phyloP scores from a whole-genome alignment of 1,140 invertebrate genomes.

The Trachelipus rathkii region DNA sequence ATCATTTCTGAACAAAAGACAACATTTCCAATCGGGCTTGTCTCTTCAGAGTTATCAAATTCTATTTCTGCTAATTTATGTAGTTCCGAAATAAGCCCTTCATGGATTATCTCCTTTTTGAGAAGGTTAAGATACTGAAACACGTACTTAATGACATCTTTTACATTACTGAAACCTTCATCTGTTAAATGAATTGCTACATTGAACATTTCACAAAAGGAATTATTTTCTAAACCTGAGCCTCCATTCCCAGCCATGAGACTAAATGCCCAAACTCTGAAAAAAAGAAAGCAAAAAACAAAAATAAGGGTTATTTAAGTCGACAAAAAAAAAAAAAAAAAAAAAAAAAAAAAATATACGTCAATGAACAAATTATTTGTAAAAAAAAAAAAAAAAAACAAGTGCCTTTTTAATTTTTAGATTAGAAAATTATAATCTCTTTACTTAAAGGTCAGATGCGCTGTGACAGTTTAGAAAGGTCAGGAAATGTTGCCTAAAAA shows the following conservation, averaged over 20 bases:
- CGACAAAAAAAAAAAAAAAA: too few relatives aligned
- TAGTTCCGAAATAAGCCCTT: conserved; percentile 70
- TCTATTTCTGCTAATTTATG: conserved; percentile 63
- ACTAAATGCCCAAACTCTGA: conserved; percentile 74
- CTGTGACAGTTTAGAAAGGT: too few relatives aligned
- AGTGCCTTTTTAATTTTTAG: too few relatives aligned
- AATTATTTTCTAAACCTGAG: conserved; percentile 75
- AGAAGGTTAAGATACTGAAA: conserved; percentile 65
- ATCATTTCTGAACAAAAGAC: conserved; percentile 65
- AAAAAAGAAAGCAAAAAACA: too few relatives aligned
- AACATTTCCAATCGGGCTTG: conserved; percentile 48
- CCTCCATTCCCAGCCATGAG: conserved; percentile 69
- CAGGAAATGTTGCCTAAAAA: too few relatives aligned
- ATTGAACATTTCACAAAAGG: conserved; percentile 76
- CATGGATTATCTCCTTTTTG: conserved; percentile 58
- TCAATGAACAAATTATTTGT: too few relatives aligned
- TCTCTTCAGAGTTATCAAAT: conserved; percentile 45
- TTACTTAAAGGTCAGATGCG: too few relatives aligned
- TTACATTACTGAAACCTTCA: conserved; percentile 74
- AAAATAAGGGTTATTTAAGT: too few relatives aligned
- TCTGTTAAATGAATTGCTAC: conserved; percentile 84
- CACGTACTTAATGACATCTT: conserved; percentile 63
- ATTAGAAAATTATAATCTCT: too few relatives aligned
- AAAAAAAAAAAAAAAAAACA: too few relatives aligned
- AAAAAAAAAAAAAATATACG: too few relatives aligned